Evolutionary conservation across 2,113 vertebrate genomes (phyloP), one percentile per base, ranked within the genome.

Genomic region (Poecilia latipinna): DNA sequence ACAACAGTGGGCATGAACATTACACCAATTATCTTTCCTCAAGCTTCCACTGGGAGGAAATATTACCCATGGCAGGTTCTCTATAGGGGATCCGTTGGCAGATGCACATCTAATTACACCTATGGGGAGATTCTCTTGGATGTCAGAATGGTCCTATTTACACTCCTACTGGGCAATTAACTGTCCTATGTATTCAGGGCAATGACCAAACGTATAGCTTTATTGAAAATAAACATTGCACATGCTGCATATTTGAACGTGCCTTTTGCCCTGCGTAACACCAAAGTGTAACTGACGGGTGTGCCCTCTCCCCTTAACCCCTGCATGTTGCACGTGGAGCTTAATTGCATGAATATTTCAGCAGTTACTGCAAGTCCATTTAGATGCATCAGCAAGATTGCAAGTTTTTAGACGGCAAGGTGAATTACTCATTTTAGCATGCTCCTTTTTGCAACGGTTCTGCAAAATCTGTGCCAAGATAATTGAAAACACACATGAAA

Each of bases 61-160:
- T 22, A 61, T 83, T 90, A 84, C 86, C 85, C 86, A 75, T 76
- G 84, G 83, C 84, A 90, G 82, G 57, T 79, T 92, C 89, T 85
- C 91, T 88, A 90, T 87, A 91, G 86, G 89, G 89, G 86, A 77
- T 80, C 82, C 65, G 74, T 83, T 89, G 86, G 83, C 88, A 90
- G 88, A 79, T 88, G 89, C 83, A 89, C 83, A 79, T 88, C 78
- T 90, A 91, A 93, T 93, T 89, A 93, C 82, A 89, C 84, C 88
- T 91, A 91, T 85, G 78, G 87, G 91, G 88, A 87, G 77, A 83
- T 85, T 80, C 69, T 87, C 73, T 74, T 85, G 80, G 57, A 85
- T 89, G 79, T 88, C 70, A 72, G 69, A 88, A 77, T 75, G 78
- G 65, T 62, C 76, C 75, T 74, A 79, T 86, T 88, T 84, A 82